Percentiles rank a stretch among this genome's conserved stretches.
These are phyloP conservation scores for Rhopalosiphum maidis DNA, from an alignment of 1,140 invertebrate species.

Conservation along the genomic window DNA sequence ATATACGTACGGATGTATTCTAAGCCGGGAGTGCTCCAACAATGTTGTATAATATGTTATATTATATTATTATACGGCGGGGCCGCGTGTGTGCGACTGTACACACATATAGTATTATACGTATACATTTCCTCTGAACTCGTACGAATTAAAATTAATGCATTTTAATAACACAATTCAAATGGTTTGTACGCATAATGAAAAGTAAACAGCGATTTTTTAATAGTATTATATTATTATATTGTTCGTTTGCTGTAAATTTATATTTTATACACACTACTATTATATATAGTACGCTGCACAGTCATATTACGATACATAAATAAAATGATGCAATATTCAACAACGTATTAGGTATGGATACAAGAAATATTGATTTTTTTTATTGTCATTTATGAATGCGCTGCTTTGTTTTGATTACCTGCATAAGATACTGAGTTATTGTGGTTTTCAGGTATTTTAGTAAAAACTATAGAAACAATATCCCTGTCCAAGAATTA, in stretches of 20 bases:
- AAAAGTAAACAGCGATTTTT: background rate
- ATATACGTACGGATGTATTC: too few relatives aligned
- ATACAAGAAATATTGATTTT: background rate
- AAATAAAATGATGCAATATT: background rate
- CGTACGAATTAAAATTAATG: constrained; percentile 24
- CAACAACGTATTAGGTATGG: background rate
- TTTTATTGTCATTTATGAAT: background rate
- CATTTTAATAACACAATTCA: constrained; percentile 5
- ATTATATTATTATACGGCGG: background rate
- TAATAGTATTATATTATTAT: background rate
- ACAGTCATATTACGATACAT: background rate
- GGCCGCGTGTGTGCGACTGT: background rate
- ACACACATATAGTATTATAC: background rate
- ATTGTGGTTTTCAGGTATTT: too few relatives aligned
- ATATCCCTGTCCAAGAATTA: background rate
- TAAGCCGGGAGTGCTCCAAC: too few relatives aligned
- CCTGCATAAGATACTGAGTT: background rate
- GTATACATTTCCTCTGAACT: constrained; percentile 22
- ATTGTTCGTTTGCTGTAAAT: background rate
- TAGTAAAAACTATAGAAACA: too few relatives aligned
- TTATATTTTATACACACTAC: background rate
- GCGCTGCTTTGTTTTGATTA: background rate
- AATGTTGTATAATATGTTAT: too few relatives aligned
- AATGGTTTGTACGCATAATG: background rate
- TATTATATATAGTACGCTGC: background rate